Conservation (phyloP, 1,140 invertebrate genomes). For the Macrotrachela quadricornifera region DNA sequence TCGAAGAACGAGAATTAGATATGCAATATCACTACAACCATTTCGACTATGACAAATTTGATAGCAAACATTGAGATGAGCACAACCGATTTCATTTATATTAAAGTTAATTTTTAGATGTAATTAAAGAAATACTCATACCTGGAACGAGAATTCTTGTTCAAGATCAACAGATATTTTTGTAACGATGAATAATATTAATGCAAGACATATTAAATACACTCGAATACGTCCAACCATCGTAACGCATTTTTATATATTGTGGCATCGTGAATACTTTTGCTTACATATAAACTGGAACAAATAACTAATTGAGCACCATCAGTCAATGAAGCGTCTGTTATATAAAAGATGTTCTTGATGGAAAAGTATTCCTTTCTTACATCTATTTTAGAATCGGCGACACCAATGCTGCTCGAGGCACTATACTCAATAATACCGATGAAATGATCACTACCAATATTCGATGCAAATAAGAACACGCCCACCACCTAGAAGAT, state of each 20-base stretch:
- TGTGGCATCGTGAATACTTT: conserved; percentile 37
- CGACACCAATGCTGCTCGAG: conserved; percentile 32
- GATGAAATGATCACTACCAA: conserved; percentile 40
- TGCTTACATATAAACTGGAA: conserved; percentile 37
- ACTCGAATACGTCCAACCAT: conserved; percentile 35
- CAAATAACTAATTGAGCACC: conserved; percentile 38
- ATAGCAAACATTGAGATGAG: conserved; percentile 14
- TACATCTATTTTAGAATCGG: conserved; percentile 38
- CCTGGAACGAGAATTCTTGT: conserved; percentile 32
- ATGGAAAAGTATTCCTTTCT: conserved; percentile 15
- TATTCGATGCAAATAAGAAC: conserved; percentile 41
- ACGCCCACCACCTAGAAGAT: conserved; percentile 36
- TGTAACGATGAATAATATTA: conserved; percentile 38
- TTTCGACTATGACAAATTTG: conserved; percentile 14
- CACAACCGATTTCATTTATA: background rate
- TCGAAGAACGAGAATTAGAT: conserved; percentile 19
- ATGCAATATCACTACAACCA: conserved; percentile 24
- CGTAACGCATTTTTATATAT: conserved; percentile 37
- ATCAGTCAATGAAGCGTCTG: conserved; percentile 34
- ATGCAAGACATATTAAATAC: conserved; percentile 35
- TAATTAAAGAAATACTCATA: conserved; percentile 11
- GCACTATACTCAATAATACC: conserved; percentile 34
- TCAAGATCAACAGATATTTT: conserved; percentile 40
- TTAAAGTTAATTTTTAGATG: background rate
- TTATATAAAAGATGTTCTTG: background rate